Conservation (phyloP, 2,113 vertebrate genomes). For the Condylura cristata region DNA sequence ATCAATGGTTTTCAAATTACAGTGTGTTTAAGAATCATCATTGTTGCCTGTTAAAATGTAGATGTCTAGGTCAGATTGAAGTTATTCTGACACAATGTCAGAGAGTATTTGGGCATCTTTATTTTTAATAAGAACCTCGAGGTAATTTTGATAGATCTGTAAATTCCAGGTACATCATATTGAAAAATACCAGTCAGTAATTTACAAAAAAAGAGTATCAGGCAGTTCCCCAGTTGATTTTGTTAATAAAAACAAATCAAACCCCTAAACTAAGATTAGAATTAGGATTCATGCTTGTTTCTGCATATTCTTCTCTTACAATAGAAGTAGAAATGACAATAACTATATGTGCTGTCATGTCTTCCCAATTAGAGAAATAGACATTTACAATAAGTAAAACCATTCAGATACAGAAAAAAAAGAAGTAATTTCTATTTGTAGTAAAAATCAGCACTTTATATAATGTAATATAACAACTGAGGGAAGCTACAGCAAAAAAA, state of each 20-base stretch:
- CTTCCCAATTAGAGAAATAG: conserved; percentile 22
- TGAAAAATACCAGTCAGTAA: conserved; percentile 15
- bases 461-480: background rate
- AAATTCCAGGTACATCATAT: background rate
- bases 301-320: background rate
- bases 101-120: background rate
- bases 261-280: background rate
- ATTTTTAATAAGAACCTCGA: background rate
- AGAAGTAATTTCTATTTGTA: conserved; percentile 34
- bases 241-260: conserved; percentile 50
- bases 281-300: background rate
- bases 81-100: background rate
- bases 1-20: background rate
- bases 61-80: background rate
- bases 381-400: background rate
- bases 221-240: background rate
- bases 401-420: conserved; percentile 11
- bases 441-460: conserved; percentile 40
- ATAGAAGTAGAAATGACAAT: background rate
- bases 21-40: background rate
- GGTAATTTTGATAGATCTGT: conserved; percentile 9
- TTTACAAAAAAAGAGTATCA: background rate
- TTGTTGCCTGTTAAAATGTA: background rate
- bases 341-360: conserved; percentile 12
- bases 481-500: conserved; percentile 9